Evolutionary conservation across 2,797 vertebrate species (phyloP).

Genomic region (Micropoecilia bifurca): DNA sequence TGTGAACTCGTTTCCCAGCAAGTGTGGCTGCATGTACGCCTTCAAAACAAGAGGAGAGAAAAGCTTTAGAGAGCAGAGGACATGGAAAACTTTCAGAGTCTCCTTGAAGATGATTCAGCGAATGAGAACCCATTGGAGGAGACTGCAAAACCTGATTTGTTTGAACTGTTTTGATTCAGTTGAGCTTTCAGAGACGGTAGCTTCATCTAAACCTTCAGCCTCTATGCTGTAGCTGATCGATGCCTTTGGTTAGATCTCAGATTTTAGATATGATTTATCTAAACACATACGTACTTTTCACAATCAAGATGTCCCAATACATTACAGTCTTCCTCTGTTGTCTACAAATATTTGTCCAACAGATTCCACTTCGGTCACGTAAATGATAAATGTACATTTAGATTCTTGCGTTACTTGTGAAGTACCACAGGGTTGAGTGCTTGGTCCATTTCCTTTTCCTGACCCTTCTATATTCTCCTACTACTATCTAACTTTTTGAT

Average conservation of each 20-base stretch:
- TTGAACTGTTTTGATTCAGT: not conserved
- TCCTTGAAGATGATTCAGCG: not conserved
- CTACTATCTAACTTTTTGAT: not conserved
- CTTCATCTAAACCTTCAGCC: not conserved
- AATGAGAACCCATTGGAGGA: not conserved
- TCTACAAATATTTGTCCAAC: not conserved
- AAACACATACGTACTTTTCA: not conserved
- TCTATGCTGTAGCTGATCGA: not conserved
- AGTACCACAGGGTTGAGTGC: not conserved
- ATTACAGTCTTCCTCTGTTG: not conserved
- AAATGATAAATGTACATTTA: not conserved
- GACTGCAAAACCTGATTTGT: not conserved
- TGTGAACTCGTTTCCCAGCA: constrained; percentile 98
- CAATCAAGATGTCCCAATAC: not conserved
- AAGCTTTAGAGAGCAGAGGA: constrained; percentile 33
- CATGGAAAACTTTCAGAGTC: constrained; percentile 58
- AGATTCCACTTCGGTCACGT: not conserved
- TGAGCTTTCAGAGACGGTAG: not conserved
- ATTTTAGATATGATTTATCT: not conserved
- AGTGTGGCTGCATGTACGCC: constrained; percentile 97
- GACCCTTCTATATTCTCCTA: not conserved
- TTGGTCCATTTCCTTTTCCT: not conserved
- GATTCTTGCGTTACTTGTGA: not conserved
- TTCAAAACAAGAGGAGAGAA: constrained; percentile 60
- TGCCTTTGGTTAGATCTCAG: not conserved